These are phyloP conservation scores for Pachypsylla venusta DNA, from an alignment of 1,140 invertebrate species.

Conservation along the genomic window DNA sequence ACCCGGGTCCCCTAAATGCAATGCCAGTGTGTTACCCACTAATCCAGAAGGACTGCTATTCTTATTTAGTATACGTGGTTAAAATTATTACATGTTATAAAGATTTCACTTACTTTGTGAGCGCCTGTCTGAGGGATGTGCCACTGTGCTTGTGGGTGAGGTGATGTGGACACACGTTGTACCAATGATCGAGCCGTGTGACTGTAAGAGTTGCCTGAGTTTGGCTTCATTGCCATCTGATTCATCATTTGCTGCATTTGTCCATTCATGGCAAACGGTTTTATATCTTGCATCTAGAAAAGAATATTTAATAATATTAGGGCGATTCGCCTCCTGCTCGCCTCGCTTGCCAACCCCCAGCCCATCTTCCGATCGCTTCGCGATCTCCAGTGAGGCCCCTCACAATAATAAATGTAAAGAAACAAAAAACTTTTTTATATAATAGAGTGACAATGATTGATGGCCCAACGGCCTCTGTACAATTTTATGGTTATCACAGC, in stretches of 20 bases:
- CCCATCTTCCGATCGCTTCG: too few relatives aligned
- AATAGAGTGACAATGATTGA: too few relatives aligned
- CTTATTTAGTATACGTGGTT: too few relatives aligned
- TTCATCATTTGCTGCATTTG: neutral
- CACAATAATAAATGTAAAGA: too few relatives aligned
- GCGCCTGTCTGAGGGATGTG: conserved; percentile 44
- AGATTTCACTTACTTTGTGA: conserved; percentile 19
- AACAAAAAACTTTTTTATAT: too few relatives aligned
- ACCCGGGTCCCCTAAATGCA: too few relatives aligned
- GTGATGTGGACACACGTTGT: conserved; percentile 17
- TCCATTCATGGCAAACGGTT: neutral
- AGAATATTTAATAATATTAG: neutral
- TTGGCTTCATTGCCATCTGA: neutral
- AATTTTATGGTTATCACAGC: too few relatives aligned
- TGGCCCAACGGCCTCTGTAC: too few relatives aligned
- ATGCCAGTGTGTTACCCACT: conserved; percentile 22
- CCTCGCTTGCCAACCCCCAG: too few relatives aligned
- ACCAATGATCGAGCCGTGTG: conserved; percentile 15
- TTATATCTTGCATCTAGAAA: conserved; percentile 1
- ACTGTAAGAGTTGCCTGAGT: conserved; percentile 14
- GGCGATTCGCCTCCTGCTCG: neutral
- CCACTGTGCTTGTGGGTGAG: conserved; percentile 34
- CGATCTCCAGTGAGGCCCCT: too few relatives aligned
- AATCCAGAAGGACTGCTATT: too few relatives aligned
- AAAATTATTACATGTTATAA: too few relatives aligned